Conservation (phyloP, 2,113 vertebrate species). For the Apodemus sylvaticus region DNA sequence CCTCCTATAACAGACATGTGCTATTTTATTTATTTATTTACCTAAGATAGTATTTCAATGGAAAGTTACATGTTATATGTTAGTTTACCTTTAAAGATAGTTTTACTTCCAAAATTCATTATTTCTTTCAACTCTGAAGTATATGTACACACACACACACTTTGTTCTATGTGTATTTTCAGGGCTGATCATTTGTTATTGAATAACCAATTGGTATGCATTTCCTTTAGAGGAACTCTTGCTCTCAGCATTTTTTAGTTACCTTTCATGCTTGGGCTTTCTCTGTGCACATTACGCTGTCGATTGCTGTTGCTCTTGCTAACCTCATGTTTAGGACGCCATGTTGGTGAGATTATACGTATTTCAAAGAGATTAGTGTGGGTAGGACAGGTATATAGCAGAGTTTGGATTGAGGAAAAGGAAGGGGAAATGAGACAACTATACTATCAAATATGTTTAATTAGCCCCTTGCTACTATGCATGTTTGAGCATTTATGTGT, state of each 20-base stretch:
- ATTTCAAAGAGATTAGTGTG: not conserved
- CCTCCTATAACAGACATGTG: not conserved
- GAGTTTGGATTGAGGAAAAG: not conserved
- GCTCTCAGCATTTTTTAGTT: not conserved
- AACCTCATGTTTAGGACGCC: not conserved
- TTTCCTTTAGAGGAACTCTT: not conserved
- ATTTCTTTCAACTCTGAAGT: not conserved
- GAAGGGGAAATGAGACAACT: not conserved
- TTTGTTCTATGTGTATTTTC: not conserved
- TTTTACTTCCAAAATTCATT: not conserved
- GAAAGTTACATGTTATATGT: not conserved
- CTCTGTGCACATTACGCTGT: not conserved
- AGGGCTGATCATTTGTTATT: not conserved
- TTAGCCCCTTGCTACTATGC: too few species aligned
- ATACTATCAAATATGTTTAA: too few species aligned
- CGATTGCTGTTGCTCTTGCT: not conserved
- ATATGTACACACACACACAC: too few species aligned
- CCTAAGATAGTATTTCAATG: not conserved
- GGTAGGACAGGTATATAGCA: not conserved
- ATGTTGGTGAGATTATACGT: not conserved
- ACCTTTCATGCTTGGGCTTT: not conserved
- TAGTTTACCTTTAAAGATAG: not conserved
- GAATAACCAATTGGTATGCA: not conserved
- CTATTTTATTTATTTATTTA: not conserved
- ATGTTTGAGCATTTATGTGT: not conserved